Evolutionary conservation across 2,888 invertebrate genomes (phyloP).

Genomic region (Anodontia alba): DNA sequence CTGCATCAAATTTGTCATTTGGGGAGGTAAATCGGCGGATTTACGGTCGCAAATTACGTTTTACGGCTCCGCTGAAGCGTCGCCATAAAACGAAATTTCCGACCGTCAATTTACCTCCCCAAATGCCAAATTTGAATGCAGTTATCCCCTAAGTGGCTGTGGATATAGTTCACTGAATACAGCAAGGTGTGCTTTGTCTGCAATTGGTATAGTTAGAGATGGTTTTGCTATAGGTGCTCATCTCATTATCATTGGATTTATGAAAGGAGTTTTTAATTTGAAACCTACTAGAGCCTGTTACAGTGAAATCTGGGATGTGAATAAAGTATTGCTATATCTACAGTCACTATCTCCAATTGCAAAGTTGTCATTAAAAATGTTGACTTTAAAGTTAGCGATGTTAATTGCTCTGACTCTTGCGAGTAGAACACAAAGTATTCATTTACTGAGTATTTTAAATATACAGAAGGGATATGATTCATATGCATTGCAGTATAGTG

Average conservation of each 20-base stretch:
- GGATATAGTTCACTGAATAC: slow-evolving; percentile 40
- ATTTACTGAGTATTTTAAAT: slow-evolving; percentile 13
- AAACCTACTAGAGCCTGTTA: slow-evolving; percentile 32
- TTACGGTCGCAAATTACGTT: too few species aligned
- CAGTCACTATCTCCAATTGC: slow-evolving; percentile 12
- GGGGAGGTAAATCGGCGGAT: too few species aligned
- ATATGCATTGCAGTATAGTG: slow-evolving; percentile 33
- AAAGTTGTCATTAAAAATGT: slow-evolving; percentile 15
- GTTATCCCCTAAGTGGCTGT: too few species aligned
- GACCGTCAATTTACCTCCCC: too few species aligned
- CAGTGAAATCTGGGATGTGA: slow-evolving; percentile 38
- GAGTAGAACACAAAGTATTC: slow-evolving; percentile 15
- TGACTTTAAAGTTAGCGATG: slow-evolving; percentile 37
- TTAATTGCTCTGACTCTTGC: slow-evolving; percentile 40
- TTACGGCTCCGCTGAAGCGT: too few species aligned
- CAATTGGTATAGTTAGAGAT: too few species aligned
- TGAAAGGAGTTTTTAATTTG: slow-evolving; percentile 25
- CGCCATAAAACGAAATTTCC: too few species aligned
- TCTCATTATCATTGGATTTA: too few species aligned
- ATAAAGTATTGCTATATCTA: slow-evolving; percentile 13
- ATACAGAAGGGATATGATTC: slow-evolving; percentile 17
- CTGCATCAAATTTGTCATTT: too few species aligned
- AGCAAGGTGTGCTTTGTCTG: slow-evolving; percentile 30
- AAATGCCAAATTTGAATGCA: too few species aligned
- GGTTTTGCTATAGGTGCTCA: too few species aligned